Evolutionary conservation across 2,113 vertebrate genomes (phyloP).

Genomic region (Arenaria interpres): DNA sequence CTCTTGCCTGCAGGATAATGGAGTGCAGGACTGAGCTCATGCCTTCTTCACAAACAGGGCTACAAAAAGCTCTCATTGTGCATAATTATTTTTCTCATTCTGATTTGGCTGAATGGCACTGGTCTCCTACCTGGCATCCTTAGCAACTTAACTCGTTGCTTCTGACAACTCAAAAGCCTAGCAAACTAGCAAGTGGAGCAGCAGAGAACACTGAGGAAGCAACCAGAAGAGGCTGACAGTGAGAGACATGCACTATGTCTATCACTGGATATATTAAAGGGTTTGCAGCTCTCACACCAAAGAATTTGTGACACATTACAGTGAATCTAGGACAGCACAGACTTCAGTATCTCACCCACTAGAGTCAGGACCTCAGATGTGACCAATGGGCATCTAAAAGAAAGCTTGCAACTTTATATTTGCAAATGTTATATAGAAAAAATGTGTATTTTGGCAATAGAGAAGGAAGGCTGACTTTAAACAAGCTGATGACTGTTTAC

Average conservation of each 20-base stretch:
- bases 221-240: not conserved
- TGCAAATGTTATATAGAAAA: not conserved
- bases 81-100: not conserved
- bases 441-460: not conserved
- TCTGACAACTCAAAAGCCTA: not conserved
- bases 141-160: fast-evolving
- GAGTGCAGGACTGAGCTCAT: not conserved
- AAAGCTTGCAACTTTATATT: not conserved
- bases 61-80: not conserved
- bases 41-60: not conserved
- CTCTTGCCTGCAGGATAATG: not conserved
- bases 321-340: not conserved
- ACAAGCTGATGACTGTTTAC: not conserved
- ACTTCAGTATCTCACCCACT: fast-evolving
- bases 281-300: not conserved
- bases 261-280: not conserved
- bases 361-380: not conserved
- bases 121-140: not conserved
- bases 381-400: not conserved
- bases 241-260: not conserved
- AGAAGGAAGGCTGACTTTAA: not conserved
- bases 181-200: not conserved
- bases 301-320: not conserved
- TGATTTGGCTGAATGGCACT: not conserved
- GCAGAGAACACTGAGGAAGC: not conserved